phyloP scores from a whole-genome alignment of 2,113 vertebrate species.

The Vidua macroura region DNA sequence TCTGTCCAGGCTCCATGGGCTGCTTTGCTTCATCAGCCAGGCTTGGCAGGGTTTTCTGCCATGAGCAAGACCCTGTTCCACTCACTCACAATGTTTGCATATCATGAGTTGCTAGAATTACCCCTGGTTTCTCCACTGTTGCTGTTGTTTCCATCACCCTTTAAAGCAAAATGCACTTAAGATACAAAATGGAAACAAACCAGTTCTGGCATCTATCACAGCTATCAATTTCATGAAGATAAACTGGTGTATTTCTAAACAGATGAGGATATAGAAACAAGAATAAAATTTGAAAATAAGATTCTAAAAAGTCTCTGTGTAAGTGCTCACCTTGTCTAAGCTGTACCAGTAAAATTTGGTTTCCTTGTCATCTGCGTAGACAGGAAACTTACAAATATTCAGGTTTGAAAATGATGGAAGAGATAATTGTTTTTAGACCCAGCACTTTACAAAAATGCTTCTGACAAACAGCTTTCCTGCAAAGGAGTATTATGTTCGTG shows the following conservation, averaged over 20 bases:
- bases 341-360: background rate
- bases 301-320: background rate
- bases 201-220: background rate
- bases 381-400: background rate
- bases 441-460: background rate
- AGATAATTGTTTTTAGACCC: background rate
- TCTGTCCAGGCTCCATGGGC: background rate
- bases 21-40: background rate
- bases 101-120: background rate
- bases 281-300: background rate
- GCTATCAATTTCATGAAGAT: background rate
- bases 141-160: background rate
- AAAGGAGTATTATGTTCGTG: background rate
- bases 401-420: background rate
- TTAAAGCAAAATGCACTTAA: background rate
- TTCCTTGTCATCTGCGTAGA: background rate
- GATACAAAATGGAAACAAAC: background rate
- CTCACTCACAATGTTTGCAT: background rate
- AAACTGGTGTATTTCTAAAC: background rate
- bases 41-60: background rate
- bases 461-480: background rate
- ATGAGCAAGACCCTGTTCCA: fast-evolving
- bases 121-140: background rate
- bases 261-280: background rate
- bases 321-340: background rate